A percentile compares a stretch with the other conserved stretches of the same genome.
phyloP scores from a whole-genome alignment of 2,888 invertebrate genomes.

The Athripsodes cinereus region DNA sequence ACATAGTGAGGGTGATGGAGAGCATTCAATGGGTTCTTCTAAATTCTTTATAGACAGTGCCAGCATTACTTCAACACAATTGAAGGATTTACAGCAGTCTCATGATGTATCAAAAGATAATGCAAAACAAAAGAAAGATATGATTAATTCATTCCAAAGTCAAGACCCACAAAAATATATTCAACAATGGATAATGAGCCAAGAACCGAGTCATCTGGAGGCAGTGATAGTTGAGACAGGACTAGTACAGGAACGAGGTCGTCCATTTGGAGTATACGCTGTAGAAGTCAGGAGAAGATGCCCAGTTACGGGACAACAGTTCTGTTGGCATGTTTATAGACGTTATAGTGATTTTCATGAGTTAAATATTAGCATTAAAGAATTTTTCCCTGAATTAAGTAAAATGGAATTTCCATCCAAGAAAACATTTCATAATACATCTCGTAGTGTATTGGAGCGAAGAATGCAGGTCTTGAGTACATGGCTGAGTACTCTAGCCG shows the following conservation, averaged over 20 bases:
- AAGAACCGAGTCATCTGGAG: slow-evolving; percentile 21
- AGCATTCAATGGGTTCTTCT: slow-evolving; percentile 1
- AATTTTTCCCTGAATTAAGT: slow-evolving; percentile 74
- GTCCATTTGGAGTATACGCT: slow-evolving; percentile 84
- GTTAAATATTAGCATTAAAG: slow-evolving; percentile 74
- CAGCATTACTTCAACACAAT: slow-evolving; percentile 2
- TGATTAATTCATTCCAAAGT: slow-evolving; percentile 1
- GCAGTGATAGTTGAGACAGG: slow-evolving; percentile 38
- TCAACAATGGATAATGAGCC: slow-evolving; percentile 15
- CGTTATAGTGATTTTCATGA: slow-evolving; percentile 93
- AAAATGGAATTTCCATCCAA: slow-evolving; percentile 84
- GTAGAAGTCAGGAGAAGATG: slow-evolving; percentile 69
- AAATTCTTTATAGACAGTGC: slow-evolving; percentile 12
- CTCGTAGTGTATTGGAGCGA: slow-evolving; percentile 74
- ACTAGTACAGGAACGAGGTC: slow-evolving; percentile 75
- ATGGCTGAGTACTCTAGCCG: slow-evolving; percentile 65
- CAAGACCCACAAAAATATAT: slow-evolving; percentile 19
- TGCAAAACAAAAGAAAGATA: background rate
- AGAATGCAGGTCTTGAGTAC: slow-evolving; percentile 75
- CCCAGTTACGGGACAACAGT: slow-evolving; percentile 57
- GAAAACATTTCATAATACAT: slow-evolving; percentile 91
- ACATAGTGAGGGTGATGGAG: slow-evolving; percentile 5
- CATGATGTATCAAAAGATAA: background rate
- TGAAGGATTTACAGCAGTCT: background rate
- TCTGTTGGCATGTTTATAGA: slow-evolving; percentile 87